phyloP scores from a whole-genome alignment of 2,797 vertebrate genomes.

The Remorina albescens region DNA sequence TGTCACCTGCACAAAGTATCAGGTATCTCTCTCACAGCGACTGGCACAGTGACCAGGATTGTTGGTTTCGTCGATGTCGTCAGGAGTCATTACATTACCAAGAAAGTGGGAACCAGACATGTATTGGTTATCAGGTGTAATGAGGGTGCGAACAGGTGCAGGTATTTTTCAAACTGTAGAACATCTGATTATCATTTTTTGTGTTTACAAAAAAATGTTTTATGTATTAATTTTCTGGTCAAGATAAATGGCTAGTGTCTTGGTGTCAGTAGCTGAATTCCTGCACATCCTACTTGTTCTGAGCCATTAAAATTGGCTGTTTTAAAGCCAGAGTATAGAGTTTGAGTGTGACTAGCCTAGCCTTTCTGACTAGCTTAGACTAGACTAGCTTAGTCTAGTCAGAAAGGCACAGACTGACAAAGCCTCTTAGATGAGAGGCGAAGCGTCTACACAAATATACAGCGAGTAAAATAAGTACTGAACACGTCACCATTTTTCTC shows the following conservation, averaged over 20 bases:
- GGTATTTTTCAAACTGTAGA: no score
- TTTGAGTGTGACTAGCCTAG: conserved; percentile 8
- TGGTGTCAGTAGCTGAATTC: conserved; percentile 8
- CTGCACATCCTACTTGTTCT: conserved; percentile 4
- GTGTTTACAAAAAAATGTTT: not conserved
- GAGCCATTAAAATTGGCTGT: conserved; percentile 1
- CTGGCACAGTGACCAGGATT: conserved; percentile 24
- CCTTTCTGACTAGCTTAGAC: no score
- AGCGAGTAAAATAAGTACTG: no score
- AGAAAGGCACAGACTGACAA: no score
- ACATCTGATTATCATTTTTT: no score
- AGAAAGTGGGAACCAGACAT: not conserved
- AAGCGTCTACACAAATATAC: no score
- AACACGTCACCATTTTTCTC: no score
- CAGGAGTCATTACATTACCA: conserved; percentile 31
- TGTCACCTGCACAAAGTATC: conserved; percentile 43
- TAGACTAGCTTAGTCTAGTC: no score
- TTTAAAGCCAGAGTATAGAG: conserved; percentile 2
- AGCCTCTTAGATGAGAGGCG: no score
- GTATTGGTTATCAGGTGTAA: conserved; percentile 10
- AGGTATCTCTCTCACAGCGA: conserved; percentile 40
- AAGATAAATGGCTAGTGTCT: no score
- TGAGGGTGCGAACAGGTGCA: conserved; percentile 1
- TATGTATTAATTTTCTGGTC: not conserved
- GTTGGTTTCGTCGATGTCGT: conserved; percentile 27